Percentiles rank a stretch among this genome's conserved stretches.
Conservation (phyloP, 1,140 invertebrate genomes). For the Vanessa atalanta region DNA sequence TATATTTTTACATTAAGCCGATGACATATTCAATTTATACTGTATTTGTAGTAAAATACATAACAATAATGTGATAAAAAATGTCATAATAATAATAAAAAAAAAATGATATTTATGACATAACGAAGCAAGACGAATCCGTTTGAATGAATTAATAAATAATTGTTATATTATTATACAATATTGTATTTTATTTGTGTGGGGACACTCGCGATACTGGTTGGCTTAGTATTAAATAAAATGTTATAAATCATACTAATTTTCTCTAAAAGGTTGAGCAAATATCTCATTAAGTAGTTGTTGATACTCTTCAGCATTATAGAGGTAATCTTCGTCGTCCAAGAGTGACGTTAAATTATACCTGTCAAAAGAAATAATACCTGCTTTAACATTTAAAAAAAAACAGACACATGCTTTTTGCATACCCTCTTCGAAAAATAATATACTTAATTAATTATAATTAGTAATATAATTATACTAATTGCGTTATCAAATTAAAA, state of each 20-base stretch:
- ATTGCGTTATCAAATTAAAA: too few relatives aligned
- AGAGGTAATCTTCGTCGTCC: constrained; percentile 70
- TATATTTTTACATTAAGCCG: background rate
- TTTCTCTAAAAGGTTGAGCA: constrained; percentile 74
- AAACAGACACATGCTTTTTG: background rate
- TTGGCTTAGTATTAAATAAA: constrained; percentile 13
- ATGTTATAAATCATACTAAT: constrained; percentile 38
- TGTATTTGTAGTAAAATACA: background rate
- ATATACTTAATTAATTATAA: too few relatives aligned
- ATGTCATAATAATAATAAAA: background rate
- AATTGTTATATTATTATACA: too few relatives aligned
- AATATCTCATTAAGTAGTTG: constrained; percentile 74
- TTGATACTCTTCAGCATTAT: constrained; percentile 75
- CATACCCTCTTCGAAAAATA: too few relatives aligned
- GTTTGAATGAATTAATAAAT: too few relatives aligned
- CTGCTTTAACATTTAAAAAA: background rate
- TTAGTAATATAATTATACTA: too few relatives aligned
- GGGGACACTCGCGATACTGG: constrained; percentile 4
- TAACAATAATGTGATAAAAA: too few relatives aligned
- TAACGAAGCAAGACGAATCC: too few relatives aligned
- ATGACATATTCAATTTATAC: too few relatives aligned
- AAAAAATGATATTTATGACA: too few relatives aligned
- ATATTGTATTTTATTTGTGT: constrained; percentile 1
- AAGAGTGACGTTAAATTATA: constrained; percentile 56
- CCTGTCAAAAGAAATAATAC: constrained; percentile 42